These are phyloP conservation scores for Bufo gargarizans DNA, from an alignment of 2,113 vertebrate genomes.

Conservation along the genomic window DNA sequence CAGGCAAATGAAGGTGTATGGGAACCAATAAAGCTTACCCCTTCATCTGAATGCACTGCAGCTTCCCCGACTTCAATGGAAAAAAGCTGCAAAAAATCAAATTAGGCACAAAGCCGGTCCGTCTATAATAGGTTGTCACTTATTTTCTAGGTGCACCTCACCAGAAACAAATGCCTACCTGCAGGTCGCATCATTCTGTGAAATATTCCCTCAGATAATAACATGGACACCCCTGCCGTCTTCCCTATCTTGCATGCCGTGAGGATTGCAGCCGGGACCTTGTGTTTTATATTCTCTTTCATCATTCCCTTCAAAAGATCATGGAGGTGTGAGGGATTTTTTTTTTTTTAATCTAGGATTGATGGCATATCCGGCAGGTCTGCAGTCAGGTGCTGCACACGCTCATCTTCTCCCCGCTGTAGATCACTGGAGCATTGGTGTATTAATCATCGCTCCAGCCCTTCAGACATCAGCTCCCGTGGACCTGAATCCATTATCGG, in stretches of 20 bases:
- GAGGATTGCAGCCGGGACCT: neutral
- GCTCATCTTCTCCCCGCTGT: slow-evolving; percentile 26
- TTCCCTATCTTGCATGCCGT: neutral
- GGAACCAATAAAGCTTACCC: no score
- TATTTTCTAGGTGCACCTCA: neutral
- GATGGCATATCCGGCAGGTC: neutral
- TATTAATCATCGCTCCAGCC: slow-evolving; percentile 49
- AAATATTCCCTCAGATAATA: neutral
- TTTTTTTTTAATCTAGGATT: neutral
- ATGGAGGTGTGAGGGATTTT: neutral
- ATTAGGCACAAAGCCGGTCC: neutral
- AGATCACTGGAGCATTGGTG: slow-evolving; percentile 38
- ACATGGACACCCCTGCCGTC: neutral
- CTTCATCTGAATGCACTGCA: no score
- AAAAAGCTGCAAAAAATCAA: no score
- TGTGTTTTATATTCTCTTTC: slow-evolving; percentile 22
- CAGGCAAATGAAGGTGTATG: no score
- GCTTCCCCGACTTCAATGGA: no score
- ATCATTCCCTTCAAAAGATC: slow-evolving; percentile 33
- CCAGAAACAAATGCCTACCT: neutral
- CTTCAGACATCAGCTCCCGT: slow-evolving; percentile 27
- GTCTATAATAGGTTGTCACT: neutral
- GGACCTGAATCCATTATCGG: slow-evolving; percentile 54
- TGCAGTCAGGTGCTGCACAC: neutral
- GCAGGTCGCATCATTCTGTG: neutral